phyloP scores from a whole-genome alignment of 2,797 vertebrate species.

The Eremophila alpestris region DNA sequence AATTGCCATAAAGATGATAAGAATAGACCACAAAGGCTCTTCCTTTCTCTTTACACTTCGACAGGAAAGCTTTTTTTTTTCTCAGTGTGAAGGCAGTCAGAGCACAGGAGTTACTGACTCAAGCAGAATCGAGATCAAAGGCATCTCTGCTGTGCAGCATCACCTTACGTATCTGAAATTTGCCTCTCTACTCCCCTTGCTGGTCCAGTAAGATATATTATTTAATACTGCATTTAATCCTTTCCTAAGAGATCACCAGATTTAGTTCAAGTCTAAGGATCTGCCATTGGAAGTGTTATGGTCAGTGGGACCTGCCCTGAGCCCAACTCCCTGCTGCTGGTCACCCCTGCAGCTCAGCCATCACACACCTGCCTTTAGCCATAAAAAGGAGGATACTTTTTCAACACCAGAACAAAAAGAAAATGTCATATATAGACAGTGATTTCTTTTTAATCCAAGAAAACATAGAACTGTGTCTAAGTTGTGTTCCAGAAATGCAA shows the following conservation, averaged over 20 bases:
- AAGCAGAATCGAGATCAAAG: neutral
- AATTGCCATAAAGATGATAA: neutral
- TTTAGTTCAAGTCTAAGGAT: neutral
- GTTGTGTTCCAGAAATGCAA: neutral
- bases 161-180: neutral
- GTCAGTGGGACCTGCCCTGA: neutral
- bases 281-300: neutral
- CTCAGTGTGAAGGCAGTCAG: neutral
- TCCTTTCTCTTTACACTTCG: neutral
- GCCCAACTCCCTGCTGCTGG: neutral
- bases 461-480: neutral
- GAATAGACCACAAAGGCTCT: neutral
- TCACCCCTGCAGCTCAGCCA: neutral
- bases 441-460: neutral
- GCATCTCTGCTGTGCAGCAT: neutral
- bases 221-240: neutral
- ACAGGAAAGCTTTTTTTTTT: neutral
- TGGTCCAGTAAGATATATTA: neutral
- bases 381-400: neutral
- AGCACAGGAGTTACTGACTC: neutral
- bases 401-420: neutral
- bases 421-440: neutral
- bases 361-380: neutral
- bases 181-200: neutral
- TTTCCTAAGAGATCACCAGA: neutral